Evolutionary conservation across 1,140 invertebrate species (phyloP), one percentile per base, ranked within the genome.

Genomic region (Monomorium pharaonis): DNA sequence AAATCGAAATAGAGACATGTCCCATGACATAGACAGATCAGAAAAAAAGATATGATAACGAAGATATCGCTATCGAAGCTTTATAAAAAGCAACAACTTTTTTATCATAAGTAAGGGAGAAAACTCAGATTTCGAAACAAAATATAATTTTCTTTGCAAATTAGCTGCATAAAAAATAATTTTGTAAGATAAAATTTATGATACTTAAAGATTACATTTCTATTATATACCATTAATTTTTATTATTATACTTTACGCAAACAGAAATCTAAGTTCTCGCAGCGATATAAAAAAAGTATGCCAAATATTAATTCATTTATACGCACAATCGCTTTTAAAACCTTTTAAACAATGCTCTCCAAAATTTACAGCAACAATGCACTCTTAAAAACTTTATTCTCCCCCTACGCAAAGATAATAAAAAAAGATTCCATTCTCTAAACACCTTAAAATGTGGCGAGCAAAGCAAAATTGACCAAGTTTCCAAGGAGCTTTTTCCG

Each of bases 401-500:
- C 12, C 21, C 24, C 21, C 24, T n/a, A 9, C 9, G n/a, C 24
- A 62, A 77, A 44, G 42, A 62, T 62, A 54, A 56, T 58, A 30
- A 1, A 44, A 30, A 30, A 60, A 62, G 5, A 37, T 62, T 14
- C 18, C 16, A 62, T 30, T 47, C 37, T 47, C 2, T 62, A 77
- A 77, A 62, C 24, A 77, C 42, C 21, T 47, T 62, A 77, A 77
- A 77, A 30, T 6, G 16, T 30, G 37, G 9, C 33, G 4, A 60
- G 21, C 10, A 16, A 77, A 44, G 14, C n/a, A 2, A 78, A 33
- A 65, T 47, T 62, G 58, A 77, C 42, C 1, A 78, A 65, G 75
- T 78, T 78, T n/a, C 3, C 18, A 9, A 47, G 12, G n/a, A 49
- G 58, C 42, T 78, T 78, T 63, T 77, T 24, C 58, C 58, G 27